Evolutionary conservation across 2,888 invertebrate species (phyloP).

Genomic region (Ochlodes sylvanus): DNA sequence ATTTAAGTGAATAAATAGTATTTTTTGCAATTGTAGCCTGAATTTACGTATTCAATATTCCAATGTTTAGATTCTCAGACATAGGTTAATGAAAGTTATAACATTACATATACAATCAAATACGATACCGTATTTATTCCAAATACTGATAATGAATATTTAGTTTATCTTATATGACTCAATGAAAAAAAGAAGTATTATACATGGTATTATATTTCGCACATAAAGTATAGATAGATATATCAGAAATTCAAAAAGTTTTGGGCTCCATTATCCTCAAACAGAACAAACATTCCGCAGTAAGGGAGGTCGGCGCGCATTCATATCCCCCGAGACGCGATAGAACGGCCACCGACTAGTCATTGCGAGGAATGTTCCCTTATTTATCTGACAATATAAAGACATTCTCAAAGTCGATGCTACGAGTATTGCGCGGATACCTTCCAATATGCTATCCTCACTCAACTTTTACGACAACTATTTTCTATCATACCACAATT

Average conservation of each 20-base stretch:
- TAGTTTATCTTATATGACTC: too few species aligned
- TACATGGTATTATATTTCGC: too few species aligned
- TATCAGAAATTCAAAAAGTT: constrained; percentile 5
- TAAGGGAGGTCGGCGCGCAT: constrained; percentile 61
- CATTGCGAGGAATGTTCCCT: constrained; percentile 68
- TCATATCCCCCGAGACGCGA: constrained; percentile 69
- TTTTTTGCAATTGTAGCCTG: too few species aligned
- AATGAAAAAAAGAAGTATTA: too few species aligned
- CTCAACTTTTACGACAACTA: neutral
- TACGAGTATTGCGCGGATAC: constrained; percentile 3
- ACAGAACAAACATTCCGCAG: constrained; percentile 54
- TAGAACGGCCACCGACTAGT: constrained; percentile 58
- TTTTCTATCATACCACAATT: neutral
- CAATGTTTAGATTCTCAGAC: too few species aligned
- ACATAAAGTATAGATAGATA: too few species aligned
- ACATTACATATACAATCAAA: too few species aligned
- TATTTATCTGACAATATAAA: constrained; percentile 70
- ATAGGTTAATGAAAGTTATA: too few species aligned
- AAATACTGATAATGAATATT: too few species aligned
- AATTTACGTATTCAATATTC: too few species aligned
- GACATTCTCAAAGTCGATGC: constrained; percentile 53
- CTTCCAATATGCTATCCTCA: constrained; percentile 7
- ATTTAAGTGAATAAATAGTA: too few species aligned
- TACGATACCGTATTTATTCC: too few species aligned
- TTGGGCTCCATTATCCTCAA: neutral